Evolutionary conservation across 2,888 invertebrate species (phyloP), one percentile per base, ranked within the genome.

Genomic region (Ametastegia equiseti): DNA sequence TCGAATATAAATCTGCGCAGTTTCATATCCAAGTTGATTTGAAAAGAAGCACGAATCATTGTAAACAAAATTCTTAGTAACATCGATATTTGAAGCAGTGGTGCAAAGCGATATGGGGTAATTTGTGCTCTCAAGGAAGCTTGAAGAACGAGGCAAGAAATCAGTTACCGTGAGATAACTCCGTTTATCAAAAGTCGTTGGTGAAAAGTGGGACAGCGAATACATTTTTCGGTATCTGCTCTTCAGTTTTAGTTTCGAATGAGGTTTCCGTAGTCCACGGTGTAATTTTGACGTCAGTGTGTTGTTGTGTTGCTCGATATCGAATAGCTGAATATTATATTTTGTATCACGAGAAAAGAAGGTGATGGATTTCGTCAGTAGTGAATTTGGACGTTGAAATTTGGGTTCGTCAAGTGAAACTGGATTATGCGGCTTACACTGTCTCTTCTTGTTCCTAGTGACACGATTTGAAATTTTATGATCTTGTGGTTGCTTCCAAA

Each of bases 381-480:
- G 23, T 39, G 33, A n/a, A 36, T 33, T 9, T 33, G n/a, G 33
- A 11, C n/a, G 33, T 19, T n/a, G 19, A 3, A 54, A 19, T 5
- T 54, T 13, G 19, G 54, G 15, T 54, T 50, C 23, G 36, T 54
- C 36, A 50, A 50, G 36, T 36, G 33, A 11, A 54, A 36, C 54
- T 6, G 36, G 11, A 54, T 75, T 54, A 13, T 75, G 75, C 23
- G 54, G 54, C 36, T 75, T 75, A 45, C 54, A 75, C 45, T 75
- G 75, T 50, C 54, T 75, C 54, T 75, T 75, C 19, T 75, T 75
- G 15, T 75, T 75, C 15, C 36, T 50, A 7, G 75, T 75, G 50
- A 36, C n/a, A 11, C 75, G 75, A 54, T 36, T 75, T 39, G 75
- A 19, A 13, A 75, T 36, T 75, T 36, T 54, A 36, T 23, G 75